These are phyloP conservation scores for Piaya cayana DNA, from an alignment of 2,113 vertebrate genomes.

Conservation along the genomic window DNA sequence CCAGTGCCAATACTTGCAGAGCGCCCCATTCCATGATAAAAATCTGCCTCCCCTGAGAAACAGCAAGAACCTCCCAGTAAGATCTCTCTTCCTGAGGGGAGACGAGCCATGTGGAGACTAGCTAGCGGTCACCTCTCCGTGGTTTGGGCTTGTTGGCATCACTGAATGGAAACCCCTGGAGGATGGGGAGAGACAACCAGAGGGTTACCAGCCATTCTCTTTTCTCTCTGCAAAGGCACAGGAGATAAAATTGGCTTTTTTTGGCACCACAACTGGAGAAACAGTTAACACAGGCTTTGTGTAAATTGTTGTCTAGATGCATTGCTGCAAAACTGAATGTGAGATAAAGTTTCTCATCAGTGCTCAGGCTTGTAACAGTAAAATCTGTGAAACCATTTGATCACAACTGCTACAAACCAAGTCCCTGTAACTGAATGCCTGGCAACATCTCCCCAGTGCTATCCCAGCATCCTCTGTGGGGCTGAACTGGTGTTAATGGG, in stretches of 20 bases:
- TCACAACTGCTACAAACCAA: background rate
- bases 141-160: background rate
- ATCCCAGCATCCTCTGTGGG: rapidly evolving
- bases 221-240: background rate
- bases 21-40: rapidly evolving
- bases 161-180: background rate
- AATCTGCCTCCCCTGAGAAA: background rate
- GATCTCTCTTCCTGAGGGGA: background rate
- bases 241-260: background rate
- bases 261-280: background rate
- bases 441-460: background rate
- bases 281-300: background rate
- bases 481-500: background rate
- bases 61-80: background rate
- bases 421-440: rapidly evolving
- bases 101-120: rapidly evolving
- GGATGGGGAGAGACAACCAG: rapidly evolving
- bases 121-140: background rate
- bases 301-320: background rate
- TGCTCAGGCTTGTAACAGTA: background rate
- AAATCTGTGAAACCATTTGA: background rate
- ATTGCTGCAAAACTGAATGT: rapidly evolving
- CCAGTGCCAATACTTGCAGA: background rate
- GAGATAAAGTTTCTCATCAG: background rate
- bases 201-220: background rate